Percentiles rank a stretch among this genome's conserved stretches.
These are phyloP conservation scores for Pagrus major DNA, from an alignment of 2,113 vertebrate species.

Conservation along the genomic window DNA sequence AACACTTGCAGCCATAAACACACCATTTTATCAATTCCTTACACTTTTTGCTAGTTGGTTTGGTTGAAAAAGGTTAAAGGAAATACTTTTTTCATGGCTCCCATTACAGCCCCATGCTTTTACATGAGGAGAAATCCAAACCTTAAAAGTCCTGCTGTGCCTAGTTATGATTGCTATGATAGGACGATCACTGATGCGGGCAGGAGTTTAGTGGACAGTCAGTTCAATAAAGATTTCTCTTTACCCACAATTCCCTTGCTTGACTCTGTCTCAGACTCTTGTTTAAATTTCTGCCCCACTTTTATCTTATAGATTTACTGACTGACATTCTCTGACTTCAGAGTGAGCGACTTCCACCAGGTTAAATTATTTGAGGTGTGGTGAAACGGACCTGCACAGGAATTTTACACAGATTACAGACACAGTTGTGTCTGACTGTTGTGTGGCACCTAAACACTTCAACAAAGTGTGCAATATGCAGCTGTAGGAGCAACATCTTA, in stretches of 20 bases:
- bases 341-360: neutral
- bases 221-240: neutral
- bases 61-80: no score
- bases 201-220: neutral
- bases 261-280: neutral
- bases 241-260: neutral
- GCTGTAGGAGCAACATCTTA: neutral
- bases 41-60: no score
- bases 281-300: neutral
- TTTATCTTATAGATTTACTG: neutral
- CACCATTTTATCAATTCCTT: neutral
- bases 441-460: neutral
- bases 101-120: neutral
- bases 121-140: neutral
- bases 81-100: no score
- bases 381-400: neutral
- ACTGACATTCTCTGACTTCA: neutral
- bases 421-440: neutral
- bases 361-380: constrained; percentile 26
- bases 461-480: constrained; percentile 2
- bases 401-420: constrained; percentile 1
- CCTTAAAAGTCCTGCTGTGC: neutral
- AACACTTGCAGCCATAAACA: neutral
- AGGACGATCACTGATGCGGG: neutral
- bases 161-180: neutral